These are phyloP conservation scores for Ips nitidus DNA, from an alignment of 1,140 invertebrate genomes.

Conservation along the genomic window DNA sequence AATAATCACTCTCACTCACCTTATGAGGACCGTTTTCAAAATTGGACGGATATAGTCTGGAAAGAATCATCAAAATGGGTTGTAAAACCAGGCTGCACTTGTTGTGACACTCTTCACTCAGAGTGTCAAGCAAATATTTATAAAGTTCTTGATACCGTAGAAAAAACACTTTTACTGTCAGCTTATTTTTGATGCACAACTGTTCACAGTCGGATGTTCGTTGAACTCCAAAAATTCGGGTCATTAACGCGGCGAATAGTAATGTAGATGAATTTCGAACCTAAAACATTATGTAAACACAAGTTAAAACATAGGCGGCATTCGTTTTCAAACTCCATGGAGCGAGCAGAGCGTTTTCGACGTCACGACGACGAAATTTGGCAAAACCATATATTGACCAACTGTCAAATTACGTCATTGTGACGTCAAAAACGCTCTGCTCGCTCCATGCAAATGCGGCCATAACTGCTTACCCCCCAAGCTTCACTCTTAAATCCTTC, in stretches of 20 bases:
- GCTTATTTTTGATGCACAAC: conserved; percentile 72
- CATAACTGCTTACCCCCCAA: conserved; percentile 73
- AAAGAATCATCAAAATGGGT: conserved; percentile 77
- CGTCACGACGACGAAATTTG: too few species aligned
- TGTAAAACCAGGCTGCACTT: conserved; percentile 60
- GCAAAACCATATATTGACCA: too few species aligned
- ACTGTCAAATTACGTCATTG: too few species aligned
- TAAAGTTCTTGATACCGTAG: conserved; percentile 77
- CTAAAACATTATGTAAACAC: conserved; percentile 50
- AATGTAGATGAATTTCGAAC: conserved; percentile 86
- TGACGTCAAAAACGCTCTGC: too few species aligned
- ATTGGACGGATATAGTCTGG: conserved; percentile 74
- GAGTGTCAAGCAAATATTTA: conserved; percentile 72
- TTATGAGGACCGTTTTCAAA: conserved; percentile 62
- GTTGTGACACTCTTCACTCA: conserved; percentile 57
- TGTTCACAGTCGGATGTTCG: conserved; percentile 72
- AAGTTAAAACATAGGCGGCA: neutral
- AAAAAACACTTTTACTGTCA: conserved; percentile 82
- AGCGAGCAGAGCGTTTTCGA: too few species aligned
- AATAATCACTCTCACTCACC: conserved; percentile 51
- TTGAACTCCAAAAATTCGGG: conserved; percentile 87
- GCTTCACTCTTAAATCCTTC: conserved; percentile 69
- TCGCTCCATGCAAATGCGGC: neutral
- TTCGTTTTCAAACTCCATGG: too few species aligned
- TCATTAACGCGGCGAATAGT: conserved; percentile 81